Conservation (phyloP, 2,113 vertebrate genomes). For the Phaetusa simplex region DNA sequence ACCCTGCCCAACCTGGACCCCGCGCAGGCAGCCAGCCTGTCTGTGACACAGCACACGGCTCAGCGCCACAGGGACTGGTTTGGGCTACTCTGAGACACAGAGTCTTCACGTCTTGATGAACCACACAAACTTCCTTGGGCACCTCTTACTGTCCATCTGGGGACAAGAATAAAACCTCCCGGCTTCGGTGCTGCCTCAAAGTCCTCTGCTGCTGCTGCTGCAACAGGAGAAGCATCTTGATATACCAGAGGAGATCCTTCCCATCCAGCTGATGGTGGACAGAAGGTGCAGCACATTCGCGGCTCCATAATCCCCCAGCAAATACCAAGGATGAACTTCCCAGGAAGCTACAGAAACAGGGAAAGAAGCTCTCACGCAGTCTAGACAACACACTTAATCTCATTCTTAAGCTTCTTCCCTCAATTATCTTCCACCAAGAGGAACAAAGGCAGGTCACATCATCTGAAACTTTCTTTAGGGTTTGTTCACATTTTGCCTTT, state of each 20-base stretch:
- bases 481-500: not conserved
- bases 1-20: not conserved
- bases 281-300: not conserved
- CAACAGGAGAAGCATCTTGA: not conserved
- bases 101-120: not conserved
- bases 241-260: not conserved
- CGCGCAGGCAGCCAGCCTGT: not conserved
- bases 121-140: not conserved
- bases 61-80: too few relatives aligned
- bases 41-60: not conserved
- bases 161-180: not conserved
- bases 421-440: not conserved
- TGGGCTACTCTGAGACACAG: not conserved
- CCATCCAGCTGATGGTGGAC: not conserved
- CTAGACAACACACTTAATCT: not conserved
- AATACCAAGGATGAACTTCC: not conserved
- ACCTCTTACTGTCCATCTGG: not conserved
- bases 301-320: not conserved
- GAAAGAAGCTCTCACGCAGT: not conserved
- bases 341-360: not conserved
- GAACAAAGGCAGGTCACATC: not conserved
- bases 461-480: not conserved
- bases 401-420: not conserved
- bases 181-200: not conserved
- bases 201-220: not conserved